These are phyloP conservation scores for Ctena decussata DNA, from an alignment of 2,888 invertebrate species.

Conservation along the genomic window DNA sequence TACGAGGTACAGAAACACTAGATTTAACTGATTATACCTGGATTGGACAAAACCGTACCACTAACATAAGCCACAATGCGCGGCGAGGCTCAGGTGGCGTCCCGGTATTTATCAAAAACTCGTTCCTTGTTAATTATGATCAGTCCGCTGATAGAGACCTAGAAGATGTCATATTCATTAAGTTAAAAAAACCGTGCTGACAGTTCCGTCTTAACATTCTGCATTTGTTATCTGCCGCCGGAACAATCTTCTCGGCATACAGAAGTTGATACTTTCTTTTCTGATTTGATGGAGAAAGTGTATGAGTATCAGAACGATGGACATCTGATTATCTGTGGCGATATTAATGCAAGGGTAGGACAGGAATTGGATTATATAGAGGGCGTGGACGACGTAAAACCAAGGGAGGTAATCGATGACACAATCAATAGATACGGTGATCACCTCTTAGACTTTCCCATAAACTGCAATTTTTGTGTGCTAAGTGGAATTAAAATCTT, in stretches of 20 bases:
- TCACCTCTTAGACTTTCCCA: not conserved
- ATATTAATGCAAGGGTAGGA: constrained; percentile 18
- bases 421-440: constrained; percentile 1
- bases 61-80: not conserved
- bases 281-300: constrained; percentile 3
- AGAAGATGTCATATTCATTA: constrained; percentile 16
- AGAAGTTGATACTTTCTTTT: constrained; percentile 12
- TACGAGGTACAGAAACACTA: not conserved
- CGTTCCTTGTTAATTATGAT: not conserved
- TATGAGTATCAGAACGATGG: constrained; percentile 23
- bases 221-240: constrained; percentile 25
- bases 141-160: not conserved
- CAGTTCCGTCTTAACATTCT: not conserved
- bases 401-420: not conserved
- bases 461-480: not conserved
- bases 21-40: not conserved
- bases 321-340: constrained; percentile 4
- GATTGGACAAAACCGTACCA: constrained; percentile 22
- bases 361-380: constrained; percentile 11
- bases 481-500: no score
- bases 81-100: constrained; percentile 30
- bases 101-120: constrained; percentile 12
- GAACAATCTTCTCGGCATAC: constrained; percentile 3
- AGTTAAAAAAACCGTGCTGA: not conserved
- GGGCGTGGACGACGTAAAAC: constrained; percentile 5